Evolutionary conservation across 2,888 invertebrate species (phyloP).

Genomic region (Ctena decussata): DNA sequence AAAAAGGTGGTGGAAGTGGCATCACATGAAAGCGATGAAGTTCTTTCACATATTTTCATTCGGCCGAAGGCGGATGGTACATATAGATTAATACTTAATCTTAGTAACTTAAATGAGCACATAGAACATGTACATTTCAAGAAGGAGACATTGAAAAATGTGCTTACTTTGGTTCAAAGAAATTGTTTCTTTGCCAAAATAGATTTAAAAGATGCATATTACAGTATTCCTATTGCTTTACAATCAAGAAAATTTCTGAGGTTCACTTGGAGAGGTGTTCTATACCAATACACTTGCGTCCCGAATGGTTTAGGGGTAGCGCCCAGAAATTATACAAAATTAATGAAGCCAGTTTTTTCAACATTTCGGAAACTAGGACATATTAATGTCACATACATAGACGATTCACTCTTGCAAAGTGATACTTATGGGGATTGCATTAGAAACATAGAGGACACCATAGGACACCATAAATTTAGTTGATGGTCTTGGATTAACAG

Average conservation of each 20-base stretch:
- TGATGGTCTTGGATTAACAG: too few species aligned
- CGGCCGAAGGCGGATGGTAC: slow-evolving; percentile 31
- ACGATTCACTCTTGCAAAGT: too few species aligned
- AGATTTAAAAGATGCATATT: too few species aligned
- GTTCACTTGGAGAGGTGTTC: slow-evolving; percentile 26
- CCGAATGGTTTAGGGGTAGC: too few species aligned
- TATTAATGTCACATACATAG: too few species aligned
- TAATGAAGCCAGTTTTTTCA: too few species aligned
- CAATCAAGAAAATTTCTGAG: slow-evolving; percentile 29
- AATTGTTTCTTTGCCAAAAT: not conserved
- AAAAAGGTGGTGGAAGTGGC: slow-evolving; percentile 8
- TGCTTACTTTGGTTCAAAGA: not conserved
- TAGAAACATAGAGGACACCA: too few species aligned
- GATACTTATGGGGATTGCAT: too few species aligned
- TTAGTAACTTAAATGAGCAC: slow-evolving; percentile 12
- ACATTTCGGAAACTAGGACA: too few species aligned
- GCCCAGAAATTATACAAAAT: too few species aligned
- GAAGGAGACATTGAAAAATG: slow-evolving; percentile 18
- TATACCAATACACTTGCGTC: too few species aligned
- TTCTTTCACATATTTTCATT: slow-evolving; percentile 21
- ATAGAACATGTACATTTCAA: not conserved
- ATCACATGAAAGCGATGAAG: not conserved
- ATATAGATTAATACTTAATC: slow-evolving; percentile 20
- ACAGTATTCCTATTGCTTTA: not conserved
- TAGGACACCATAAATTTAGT: too few species aligned